Conservation (phyloP, 2,113 vertebrate genomes). For the Macrotis lagotis region DNA sequence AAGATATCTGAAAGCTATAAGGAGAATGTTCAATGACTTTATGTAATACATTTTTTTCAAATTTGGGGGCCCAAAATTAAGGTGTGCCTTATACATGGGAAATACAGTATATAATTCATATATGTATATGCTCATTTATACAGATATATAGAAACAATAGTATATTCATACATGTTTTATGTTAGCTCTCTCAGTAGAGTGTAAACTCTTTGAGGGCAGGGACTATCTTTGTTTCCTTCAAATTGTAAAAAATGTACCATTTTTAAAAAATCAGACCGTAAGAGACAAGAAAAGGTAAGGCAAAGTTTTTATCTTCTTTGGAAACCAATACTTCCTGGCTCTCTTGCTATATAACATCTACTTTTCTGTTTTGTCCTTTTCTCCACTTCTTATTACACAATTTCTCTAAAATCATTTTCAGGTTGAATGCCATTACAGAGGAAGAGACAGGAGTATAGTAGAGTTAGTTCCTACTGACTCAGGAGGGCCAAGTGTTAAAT, state of each 20-base stretch:
- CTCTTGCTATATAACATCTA: not conserved
- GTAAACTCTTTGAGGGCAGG: not conserved
- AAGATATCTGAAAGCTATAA: too few relatives aligned
- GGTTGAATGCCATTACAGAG: not conserved
- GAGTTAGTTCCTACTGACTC: not conserved
- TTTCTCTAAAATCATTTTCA: not conserved
- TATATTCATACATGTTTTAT: not conserved
- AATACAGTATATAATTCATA: not conserved
- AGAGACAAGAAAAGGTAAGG: not conserved
- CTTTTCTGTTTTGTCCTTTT: not conserved
- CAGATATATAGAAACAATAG: not conserved
- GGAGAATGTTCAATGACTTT: too few relatives aligned
- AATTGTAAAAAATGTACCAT: too few relatives aligned
- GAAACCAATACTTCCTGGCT: not conserved
- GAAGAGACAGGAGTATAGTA: not conserved
- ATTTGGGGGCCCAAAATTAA: too few relatives aligned
- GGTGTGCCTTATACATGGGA: too few relatives aligned
- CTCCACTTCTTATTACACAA: not conserved
- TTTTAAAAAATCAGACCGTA: not conserved
- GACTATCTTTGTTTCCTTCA: not conserved
- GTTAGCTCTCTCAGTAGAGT: not conserved
- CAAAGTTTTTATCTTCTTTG: not conserved
- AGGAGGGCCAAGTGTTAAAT: not conserved
- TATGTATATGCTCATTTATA: not conserved
- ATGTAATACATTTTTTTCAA: too few relatives aligned